Base-by-base conservation (phyloP, 2,888 invertebrate species). In the Metellina segmentata region DNA sequence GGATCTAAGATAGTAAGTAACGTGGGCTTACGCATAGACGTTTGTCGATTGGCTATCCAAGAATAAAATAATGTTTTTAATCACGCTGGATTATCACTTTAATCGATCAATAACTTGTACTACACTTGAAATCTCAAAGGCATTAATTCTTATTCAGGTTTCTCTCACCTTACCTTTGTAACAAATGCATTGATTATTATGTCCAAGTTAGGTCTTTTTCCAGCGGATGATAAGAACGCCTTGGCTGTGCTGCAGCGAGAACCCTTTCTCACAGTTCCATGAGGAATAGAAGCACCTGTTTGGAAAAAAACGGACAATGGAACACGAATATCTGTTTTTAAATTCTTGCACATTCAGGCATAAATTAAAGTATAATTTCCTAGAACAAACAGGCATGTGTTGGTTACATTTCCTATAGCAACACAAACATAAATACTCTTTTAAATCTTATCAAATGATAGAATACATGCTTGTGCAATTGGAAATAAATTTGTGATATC, bases 171-270 rank as follows among this genome's bases (percentile, higher is more conserved):
- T 70, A 94, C 93, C 71, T 93, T 93, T 8, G 93, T 93, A 49
- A 93, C 93, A 69, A 93, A 93, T 20, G 93, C 93, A n/a, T 92
- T 92, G 0, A 96, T 95, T 85, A 97, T 94, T 1, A 97, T 96
- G 82, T 96, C 96, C 7, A 98, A 95, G 94, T 97, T 98, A 78
- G 94, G 95, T 82, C 96, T 95, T 5, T 93, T 90, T 92, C 94
- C 94, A 13, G 93, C 94, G 6, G 94, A 94, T 61, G 94, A 87
- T 6, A 95, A 94, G 90, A 94, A 95, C 7, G 94, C 94, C 87
- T 94, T 94, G 13, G 94, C 93, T 11, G 94, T 94, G 70, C 94
- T 94, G 83, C 94, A 94, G 19, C 95, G 93, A 7, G 94, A 93
- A 0, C 95, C 95, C 53, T 94, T 94, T 13, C 94, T 94, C 0